Conservation (phyloP, 2,797 vertebrate species). For the Chelidonichthys spinosus region DNA sequence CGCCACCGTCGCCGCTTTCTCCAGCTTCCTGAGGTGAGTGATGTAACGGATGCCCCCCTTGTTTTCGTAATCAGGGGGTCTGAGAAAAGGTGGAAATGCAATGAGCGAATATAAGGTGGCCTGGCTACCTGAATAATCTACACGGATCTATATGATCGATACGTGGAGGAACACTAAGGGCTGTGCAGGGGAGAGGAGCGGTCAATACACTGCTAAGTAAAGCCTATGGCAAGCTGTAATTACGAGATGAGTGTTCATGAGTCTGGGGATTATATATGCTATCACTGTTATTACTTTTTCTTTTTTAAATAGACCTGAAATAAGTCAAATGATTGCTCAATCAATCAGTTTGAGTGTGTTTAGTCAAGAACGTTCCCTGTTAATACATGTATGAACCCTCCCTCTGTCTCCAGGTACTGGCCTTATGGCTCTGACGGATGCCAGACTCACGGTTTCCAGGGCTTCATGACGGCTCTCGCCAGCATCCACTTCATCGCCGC, state of each 20-base stretch:
- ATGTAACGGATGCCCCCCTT: constrained; percentile 41
- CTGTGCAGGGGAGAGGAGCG: neutral
- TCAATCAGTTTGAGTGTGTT: neutral
- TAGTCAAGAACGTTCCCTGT: neutral
- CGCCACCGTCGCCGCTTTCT: constrained; percentile 91
- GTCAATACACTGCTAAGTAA: constrained; percentile 15
- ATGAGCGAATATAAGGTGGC: constrained; percentile 6
- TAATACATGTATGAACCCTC: neutral
- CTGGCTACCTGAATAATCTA: constrained; percentile 1
- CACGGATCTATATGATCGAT: constrained; percentile 1
- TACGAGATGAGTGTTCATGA: constrained; percentile 27
- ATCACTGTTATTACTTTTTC: neutral
- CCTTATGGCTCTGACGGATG: constrained; percentile 94
- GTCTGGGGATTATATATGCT: constrained; percentile 25
- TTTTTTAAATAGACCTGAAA: too few species aligned
- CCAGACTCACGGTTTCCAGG: constrained; percentile 95
- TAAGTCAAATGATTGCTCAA: neutral
- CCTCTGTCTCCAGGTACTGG: constrained; percentile 88
- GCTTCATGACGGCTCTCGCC: constrained; percentile 90
- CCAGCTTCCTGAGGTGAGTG: constrained; percentile 93
- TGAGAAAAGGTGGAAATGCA: neutral
- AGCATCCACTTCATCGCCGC: constrained; percentile 93
- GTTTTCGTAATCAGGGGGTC: constrained; percentile 34
- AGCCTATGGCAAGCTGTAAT: constrained; percentile 26
- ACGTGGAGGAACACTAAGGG: neutral